Conservation (phyloP, 2,888 invertebrate genomes). For the Hypomecis punctinalis region DNA sequence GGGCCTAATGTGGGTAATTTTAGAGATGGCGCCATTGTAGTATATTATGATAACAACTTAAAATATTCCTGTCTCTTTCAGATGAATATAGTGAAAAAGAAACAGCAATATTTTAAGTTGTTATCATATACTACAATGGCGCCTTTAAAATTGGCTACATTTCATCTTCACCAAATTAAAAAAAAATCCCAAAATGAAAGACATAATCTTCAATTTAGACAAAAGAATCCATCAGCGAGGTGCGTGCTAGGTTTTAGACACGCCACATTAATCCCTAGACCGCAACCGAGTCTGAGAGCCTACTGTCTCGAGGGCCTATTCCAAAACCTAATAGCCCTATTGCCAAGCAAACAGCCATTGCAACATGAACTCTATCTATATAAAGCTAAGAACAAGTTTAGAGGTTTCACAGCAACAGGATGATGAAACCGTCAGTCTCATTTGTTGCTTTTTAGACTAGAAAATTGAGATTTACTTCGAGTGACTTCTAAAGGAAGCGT, state of each 20-base stretch:
- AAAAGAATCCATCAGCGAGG: constrained; percentile 62
- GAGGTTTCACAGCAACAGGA: constrained; percentile 15
- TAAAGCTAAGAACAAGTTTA: constrained; percentile 8
- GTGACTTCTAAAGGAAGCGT: constrained; percentile 52
- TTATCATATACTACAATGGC: no score
- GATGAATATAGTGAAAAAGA: no score
- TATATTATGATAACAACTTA: no score
- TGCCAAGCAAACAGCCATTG: background rate
- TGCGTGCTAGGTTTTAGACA: constrained; percentile 76
- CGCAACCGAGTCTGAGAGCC: constrained; percentile 68
- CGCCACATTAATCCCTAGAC: constrained; percentile 80
- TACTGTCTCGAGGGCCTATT: constrained; percentile 71
- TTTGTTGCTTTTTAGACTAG: constrained; percentile 59
- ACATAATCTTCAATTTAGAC: constrained; percentile 27
- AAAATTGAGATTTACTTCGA: constrained; percentile 62
- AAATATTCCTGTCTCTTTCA: no score
- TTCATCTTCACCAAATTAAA: no score
- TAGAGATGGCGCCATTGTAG: no score
- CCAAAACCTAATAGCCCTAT: constrained; percentile 43
- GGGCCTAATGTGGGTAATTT: no score
- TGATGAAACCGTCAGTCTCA: constrained; percentile 53
- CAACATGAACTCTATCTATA: background rate
- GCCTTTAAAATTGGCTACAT: no score
- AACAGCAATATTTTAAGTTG: no score
- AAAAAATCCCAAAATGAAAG: no score